Base-by-base conservation (phyloP, 1,140 invertebrate genomes). In the Matsumurasca onukii region DNA sequence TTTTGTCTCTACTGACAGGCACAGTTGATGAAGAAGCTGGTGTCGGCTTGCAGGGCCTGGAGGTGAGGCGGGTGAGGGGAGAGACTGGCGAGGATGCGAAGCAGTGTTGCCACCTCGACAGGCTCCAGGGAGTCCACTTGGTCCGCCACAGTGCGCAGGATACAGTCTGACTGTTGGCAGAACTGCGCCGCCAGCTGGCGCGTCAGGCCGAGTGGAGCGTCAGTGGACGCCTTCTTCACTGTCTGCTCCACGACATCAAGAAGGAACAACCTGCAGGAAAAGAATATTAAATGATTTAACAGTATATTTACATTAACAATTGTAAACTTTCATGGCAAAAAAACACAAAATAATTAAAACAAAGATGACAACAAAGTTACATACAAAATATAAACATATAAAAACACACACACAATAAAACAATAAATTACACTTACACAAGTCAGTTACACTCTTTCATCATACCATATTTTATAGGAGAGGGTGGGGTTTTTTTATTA, bases 11-110 rank as follows among this genome's bases (percentile, higher is more conserved):
- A 63, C 61, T 69, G 24, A 69, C 68, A 69, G 27, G 68, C 51
- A 69, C 68, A 69, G 55, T 69, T 66, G 27, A 69, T 69, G 49
- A 69, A 66, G n/a, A 69, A 48, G n/a, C 31, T 52, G 1, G 27
- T 9, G 57, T 66, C 39, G 1, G n/a, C 20, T 25, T 69, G 68
- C 15, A 69, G 29, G 9, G 20, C 17, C 27, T 65, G 49, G 2
- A 65, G n/a, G 57, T 69, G 55, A 3, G 61, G 61, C 3, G 13
- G 34, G 27, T 64, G 25, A 20, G 62, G 31, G 1, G 68, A 69
- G 9, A 24, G 15, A 24, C 49, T 34, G 2, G 62, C 68, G n/a
- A 69, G 22, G 5, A 59, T 3, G 3, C 45, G 27, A 1, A 69
- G 49, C 30, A 69, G 62, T 27, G n/a, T 55, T 29, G 51, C 62